Evolutionary conservation across 2,888 invertebrate genomes (phyloP).

Genomic region (Phrixothrix hirtus): DNA sequence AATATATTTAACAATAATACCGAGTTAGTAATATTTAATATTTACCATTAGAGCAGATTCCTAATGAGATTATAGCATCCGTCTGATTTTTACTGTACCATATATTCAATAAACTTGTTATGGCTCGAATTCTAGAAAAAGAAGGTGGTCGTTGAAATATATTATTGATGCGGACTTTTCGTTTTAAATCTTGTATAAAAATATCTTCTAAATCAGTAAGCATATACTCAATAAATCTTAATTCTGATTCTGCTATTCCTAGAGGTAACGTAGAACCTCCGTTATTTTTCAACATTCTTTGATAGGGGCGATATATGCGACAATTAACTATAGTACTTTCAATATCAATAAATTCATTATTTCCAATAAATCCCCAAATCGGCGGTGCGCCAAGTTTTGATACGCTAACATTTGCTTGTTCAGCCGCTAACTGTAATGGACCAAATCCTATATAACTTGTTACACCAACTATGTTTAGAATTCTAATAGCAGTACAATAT

Average conservation of each 20-base stretch:
- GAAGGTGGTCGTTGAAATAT: slow-evolving; percentile 41
- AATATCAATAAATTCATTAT: slow-evolving; percentile 62
- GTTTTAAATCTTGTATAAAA: slow-evolving; percentile 8
- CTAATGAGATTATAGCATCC: slow-evolving; percentile 59
- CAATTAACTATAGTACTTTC: slow-evolving; percentile 60
- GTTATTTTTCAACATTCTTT: slow-evolving; percentile 57
- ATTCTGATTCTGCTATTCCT: slow-evolving; percentile 59
- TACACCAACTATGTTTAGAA: slow-evolving; percentile 61
- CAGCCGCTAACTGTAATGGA: slow-evolving; percentile 52
- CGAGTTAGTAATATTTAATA: slow-evolving; percentile 7
- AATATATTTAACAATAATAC: not conserved
- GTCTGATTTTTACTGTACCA: slow-evolving; percentile 57
- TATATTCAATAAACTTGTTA: slow-evolving; percentile 57
- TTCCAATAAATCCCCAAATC: slow-evolving; percentile 67
- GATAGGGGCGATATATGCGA: slow-evolving; percentile 59
- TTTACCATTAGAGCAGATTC: slow-evolving; percentile 61
- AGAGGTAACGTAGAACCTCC: slow-evolving; percentile 58
- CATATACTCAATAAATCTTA: slow-evolving; percentile 61
- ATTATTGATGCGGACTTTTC: slow-evolving; percentile 7
- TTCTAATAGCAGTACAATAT: slow-evolving; percentile 52
- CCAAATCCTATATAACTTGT: slow-evolving; percentile 63
- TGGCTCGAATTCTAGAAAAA: slow-evolving; percentile 52
- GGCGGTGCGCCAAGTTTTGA: slow-evolving; percentile 63
- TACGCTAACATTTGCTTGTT: slow-evolving; percentile 57
- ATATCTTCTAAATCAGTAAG: slow-evolving; percentile 51